Evolutionary conservation across 2,888 invertebrate species (phyloP).

Genomic region (Iselma pallidipennis): DNA sequence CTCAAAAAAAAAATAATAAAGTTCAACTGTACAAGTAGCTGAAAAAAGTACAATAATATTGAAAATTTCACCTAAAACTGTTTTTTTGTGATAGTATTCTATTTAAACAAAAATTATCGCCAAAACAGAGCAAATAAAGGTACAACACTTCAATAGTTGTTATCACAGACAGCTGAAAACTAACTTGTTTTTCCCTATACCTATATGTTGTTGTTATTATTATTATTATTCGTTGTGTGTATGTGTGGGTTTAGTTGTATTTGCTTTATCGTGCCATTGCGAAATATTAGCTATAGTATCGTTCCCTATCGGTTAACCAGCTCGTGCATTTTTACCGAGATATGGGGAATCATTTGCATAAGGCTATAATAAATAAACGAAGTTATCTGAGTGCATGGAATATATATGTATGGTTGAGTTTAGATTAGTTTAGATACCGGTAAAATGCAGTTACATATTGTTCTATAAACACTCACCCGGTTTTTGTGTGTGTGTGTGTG

Average conservation of each 20-base stretch:
- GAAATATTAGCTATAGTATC: slow-evolving; percentile 46
- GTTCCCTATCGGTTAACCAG: slow-evolving; percentile 42
- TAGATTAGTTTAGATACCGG: slow-evolving; percentile 50
- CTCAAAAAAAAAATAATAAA: no score
- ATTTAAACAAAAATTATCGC: no score
- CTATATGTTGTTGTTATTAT: no score
- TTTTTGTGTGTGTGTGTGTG: neutral
- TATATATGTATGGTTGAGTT: slow-evolving; percentile 48
- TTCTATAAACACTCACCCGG: slow-evolving; percentile 7
- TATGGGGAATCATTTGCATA: slow-evolving; percentile 53
- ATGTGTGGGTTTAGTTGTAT: slow-evolving; percentile 40
- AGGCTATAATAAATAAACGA: slow-evolving; percentile 54
- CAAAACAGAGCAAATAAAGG: no score
- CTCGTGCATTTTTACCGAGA: slow-evolving; percentile 53
- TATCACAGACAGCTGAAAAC: no score
- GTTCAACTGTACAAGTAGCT: no score
- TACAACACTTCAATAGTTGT: no score
- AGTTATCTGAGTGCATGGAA: slow-evolving; percentile 52
- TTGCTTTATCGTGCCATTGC: slow-evolving; percentile 44
- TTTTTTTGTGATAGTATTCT: no score
- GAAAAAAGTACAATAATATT: no score
- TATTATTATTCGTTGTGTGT: slow-evolving; percentile 4
- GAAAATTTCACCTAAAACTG: no score
- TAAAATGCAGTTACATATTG: slow-evolving; percentile 35
- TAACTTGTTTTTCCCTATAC: neutral